phyloP scores from a whole-genome alignment of 2,113 vertebrate genomes.

The Octodon degus region DNA sequence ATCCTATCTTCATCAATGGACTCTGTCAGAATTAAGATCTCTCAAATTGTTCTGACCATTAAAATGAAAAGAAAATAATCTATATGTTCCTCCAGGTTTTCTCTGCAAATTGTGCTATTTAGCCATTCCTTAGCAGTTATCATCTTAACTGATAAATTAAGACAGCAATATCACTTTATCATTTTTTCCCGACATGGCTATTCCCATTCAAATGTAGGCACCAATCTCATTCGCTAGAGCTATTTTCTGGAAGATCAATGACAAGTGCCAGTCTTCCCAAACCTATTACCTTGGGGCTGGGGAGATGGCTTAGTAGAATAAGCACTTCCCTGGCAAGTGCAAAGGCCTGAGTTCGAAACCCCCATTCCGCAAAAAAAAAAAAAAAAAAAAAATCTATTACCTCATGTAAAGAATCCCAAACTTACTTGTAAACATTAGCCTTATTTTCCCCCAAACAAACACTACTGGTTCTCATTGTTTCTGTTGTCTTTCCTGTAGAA shows the following conservation, averaged over 20 bases:
- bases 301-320: no score
- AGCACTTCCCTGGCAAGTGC: no score
- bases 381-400: neutral
- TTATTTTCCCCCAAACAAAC: neutral
- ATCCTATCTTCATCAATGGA: neutral
- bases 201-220: neutral
- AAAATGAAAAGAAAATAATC: neutral
- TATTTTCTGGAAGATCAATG: neutral
- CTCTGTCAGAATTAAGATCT: neutral
- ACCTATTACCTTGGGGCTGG: neutral
- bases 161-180: neutral
- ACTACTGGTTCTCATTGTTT: neutral
- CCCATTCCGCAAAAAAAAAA: no score
- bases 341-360: no score
- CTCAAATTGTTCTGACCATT: neutral
- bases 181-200: neutral
- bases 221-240: neutral
- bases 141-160: neutral
- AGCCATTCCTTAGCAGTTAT: neutral
- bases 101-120: neutral
- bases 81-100: neutral
- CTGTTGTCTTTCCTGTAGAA: neutral
- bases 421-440: neutral
- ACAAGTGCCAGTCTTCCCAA: neutral
- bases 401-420: neutral